Percentiles rank a stretch among this genome's conserved stretches.
Conservation (phyloP, 2,888 invertebrate genomes). For the Lydus trimaculatus region DNA sequence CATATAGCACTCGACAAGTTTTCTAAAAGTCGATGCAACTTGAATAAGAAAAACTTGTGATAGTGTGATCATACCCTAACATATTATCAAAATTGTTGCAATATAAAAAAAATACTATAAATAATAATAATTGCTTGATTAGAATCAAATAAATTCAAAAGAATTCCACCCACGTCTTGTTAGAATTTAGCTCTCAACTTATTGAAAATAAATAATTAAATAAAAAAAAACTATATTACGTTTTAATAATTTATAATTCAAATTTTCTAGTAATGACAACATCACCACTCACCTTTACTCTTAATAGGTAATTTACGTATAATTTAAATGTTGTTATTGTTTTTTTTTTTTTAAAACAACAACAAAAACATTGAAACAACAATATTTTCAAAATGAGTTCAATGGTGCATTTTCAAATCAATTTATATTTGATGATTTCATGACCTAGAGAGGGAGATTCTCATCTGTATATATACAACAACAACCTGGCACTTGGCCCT, state of each 20-base stretch:
- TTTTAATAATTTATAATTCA: neutral
- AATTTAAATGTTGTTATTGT: neutral
- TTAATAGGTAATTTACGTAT: neutral
- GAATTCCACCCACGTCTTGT: neutral
- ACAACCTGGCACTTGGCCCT: neutral
- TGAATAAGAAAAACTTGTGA: no score
- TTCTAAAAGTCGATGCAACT: no score
- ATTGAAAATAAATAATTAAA: neutral
- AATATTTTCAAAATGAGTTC: neutral
- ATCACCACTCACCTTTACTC: neutral
- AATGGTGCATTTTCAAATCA: neutral
- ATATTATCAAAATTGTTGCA: no score
- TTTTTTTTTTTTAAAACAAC: neutral
- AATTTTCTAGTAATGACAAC: neutral
- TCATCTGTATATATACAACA: neutral
- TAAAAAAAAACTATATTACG: neutral
- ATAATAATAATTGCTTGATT: neutral
- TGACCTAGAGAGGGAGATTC: neutral
- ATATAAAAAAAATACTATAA: neutral
- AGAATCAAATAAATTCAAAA: neutral
- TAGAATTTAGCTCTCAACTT: neutral
- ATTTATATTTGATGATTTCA: constrained; percentile 1
- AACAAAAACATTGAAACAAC: neutral
- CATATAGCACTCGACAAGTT: no score
- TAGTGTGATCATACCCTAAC: no score